Evolutionary conservation across 2,797 vertebrate genomes (phyloP).

Genomic region (Channallabes apus): DNA sequence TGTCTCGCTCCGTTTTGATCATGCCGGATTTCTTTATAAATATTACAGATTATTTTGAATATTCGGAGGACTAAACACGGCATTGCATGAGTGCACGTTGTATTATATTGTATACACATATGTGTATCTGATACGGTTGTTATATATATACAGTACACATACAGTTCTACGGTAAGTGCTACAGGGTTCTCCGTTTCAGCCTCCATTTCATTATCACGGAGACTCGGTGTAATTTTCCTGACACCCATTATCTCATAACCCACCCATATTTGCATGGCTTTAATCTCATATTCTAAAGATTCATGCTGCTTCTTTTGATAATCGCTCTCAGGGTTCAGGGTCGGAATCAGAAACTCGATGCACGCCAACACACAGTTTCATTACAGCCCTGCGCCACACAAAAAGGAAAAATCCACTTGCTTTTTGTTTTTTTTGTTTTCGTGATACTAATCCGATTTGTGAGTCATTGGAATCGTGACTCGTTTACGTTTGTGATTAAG

Average conservation of each 20-base stretch:
- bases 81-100: background rate
- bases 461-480: background rate
- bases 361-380: background rate
- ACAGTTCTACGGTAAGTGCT: background rate
- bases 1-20: background rate
- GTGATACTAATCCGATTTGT: background rate
- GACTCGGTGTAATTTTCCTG: constrained; percentile 46
- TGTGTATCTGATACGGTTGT: too few relatives aligned
- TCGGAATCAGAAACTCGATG: background rate
- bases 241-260: constrained; percentile 54
- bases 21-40: background rate
- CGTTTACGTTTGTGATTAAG: constrained; percentile 53
- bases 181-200: constrained; percentile 7
- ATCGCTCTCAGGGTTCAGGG: constrained; percentile 25
- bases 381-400: constrained; percentile 1
- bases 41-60: background rate
- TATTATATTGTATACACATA: background rate
- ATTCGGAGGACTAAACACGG: background rate
- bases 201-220: constrained; percentile 42
- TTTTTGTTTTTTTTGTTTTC: background rate
- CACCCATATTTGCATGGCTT: constrained; percentile 41
- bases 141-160: too few relatives aligned
- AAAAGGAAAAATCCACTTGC: background rate
- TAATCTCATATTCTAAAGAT: constrained; percentile 37
- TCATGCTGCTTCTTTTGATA: constrained; percentile 28